These are phyloP conservation scores for Lithosia quadra DNA, from an alignment of 2,888 invertebrate species.

Conservation along the genomic window DNA sequence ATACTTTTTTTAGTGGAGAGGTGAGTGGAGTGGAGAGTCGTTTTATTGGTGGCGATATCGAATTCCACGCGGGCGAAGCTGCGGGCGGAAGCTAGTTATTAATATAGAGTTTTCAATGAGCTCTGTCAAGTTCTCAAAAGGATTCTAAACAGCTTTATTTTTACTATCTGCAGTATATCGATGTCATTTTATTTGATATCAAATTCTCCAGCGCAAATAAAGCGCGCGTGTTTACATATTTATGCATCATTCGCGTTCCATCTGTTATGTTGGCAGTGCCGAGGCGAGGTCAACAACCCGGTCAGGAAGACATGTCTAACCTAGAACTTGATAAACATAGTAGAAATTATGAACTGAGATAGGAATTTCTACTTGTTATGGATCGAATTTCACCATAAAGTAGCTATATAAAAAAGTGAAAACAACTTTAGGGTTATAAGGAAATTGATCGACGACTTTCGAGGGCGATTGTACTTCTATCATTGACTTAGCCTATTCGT, in stretches of 20 bases:
- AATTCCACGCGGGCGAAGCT: too few species aligned
- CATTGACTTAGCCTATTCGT: not conserved
- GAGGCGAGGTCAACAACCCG: conserved; percentile 46
- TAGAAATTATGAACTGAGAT: conserved; percentile 6
- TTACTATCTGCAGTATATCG: not conserved
- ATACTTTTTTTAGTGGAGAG: too few species aligned
- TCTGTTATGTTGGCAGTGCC: conserved; percentile 27
- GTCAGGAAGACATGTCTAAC: conserved; percentile 37
- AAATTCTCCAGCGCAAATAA: not conserved
- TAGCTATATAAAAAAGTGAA: too few species aligned
- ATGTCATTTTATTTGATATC: not conserved
- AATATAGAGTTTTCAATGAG: too few species aligned
- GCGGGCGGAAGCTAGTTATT: too few species aligned
- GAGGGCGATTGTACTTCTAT: not conserved
- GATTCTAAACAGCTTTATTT: not conserved
- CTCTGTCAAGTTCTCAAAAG: not conserved
- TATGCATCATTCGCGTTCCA: conserved; percentile 32
- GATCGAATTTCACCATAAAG: not conserved
- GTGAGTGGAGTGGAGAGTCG: too few species aligned
- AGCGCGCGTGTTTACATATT: conserved; percentile 39
- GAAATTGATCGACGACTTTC: not conserved
- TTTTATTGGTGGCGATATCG: too few species aligned
- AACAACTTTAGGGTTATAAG: too few species aligned
- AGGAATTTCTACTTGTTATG: not conserved
- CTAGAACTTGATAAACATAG: conserved; percentile 57